Base-by-base conservation (phyloP, 1,140 invertebrate genomes). In the Philotrypesis tridentata region DNA sequence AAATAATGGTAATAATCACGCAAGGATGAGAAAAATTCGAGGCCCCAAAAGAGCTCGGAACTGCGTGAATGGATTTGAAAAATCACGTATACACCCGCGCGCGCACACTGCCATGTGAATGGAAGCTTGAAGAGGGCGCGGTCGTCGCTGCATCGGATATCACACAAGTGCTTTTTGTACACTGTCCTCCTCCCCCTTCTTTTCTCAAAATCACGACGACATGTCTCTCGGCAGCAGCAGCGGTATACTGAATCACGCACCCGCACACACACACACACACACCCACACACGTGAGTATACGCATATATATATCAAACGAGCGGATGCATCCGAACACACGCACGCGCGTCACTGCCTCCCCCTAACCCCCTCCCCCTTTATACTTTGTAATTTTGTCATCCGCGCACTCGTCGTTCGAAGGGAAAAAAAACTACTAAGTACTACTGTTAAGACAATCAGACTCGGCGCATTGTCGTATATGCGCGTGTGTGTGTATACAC, bases 371-470 rank as follows among this genome's bases (percentile, higher is more conserved):
- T 55, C 48, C 17, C n/a, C n/a, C n/a, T n/a, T 55, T 55, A 37
- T 37, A 37, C 33, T 37, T 55, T 55, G 6, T 17, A 43, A 43
- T 43, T 3, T 43, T 43, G 12, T 43, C 40, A 43, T 17, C 48
- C 48, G 48, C 48, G 21, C 48, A 55, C 21, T 55, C 48, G 48
- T 55, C 48, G 48, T 55, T 55, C 21, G 9, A 37, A 37, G 9
- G 9, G 4, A 37, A 3, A 37, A 37, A 5, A n/a, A 55, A 55
- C 14, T 43, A 55, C 48, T 55, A 55, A 55, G 89, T 90, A 92
- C 90, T 90, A 90, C 88, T 89, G 89, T 91, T 90, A 90, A 89
- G 90, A 91, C 91, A 92, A 92, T 92, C 91, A 91, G 89, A 91
- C 87, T 88, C 87, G 89, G 89, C 90, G 88, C 86, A 90, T 37